A percentile compares a stretch with the other conserved stretches of the same genome.
Conservation (phyloP, 2,888 invertebrate species). For the Drosophila siamana region DNA sequence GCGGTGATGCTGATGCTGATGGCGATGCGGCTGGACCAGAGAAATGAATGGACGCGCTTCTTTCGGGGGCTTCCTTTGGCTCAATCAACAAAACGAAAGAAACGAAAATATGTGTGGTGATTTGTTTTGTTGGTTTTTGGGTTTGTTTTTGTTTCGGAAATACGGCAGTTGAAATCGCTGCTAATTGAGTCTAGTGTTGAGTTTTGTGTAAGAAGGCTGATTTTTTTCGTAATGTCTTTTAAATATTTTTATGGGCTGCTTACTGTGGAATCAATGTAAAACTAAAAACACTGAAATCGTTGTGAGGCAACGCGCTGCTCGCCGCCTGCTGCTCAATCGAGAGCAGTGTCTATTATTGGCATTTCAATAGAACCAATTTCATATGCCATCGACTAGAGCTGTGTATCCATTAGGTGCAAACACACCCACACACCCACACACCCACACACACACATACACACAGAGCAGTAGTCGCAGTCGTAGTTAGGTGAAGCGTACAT, state of each 20-base stretch:
- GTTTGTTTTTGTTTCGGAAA: conserved; percentile 47
- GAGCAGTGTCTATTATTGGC: conserved; percentile 2
- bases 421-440: conserved; percentile 27
- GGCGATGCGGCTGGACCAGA: no score
- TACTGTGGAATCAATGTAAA: conserved; percentile 4
- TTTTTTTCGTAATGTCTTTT: conserved; percentile 9
- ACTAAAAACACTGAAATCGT: not conserved
- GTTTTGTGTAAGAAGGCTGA: conserved; percentile 15
- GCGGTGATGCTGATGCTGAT: not conserved
- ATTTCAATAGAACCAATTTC: conserved; percentile 36
- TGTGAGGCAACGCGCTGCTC: not conserved
- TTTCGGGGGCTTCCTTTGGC: not conserved
- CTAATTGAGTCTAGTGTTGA: conserved; percentile 18
- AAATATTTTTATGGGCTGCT: conserved; percentile 3
- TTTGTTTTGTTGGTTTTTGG: no score
- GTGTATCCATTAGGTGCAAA: conserved; percentile 65
- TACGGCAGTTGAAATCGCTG: conserved; percentile 62
- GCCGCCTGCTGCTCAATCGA: not conserved
- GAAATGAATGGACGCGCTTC: no score
- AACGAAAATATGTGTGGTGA: conserved; percentile 9
- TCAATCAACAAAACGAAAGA: not conserved
- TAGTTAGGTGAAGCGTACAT: conserved; percentile 25
- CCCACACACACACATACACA: no score
- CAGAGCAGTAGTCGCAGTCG: no score
- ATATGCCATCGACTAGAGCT: conserved; percentile 55